A percentile compares a stretch with the other conserved stretches of the same genome.
Conservation (phyloP, 1,140 invertebrate genomes). For the Heliconius nattereri region DNA sequence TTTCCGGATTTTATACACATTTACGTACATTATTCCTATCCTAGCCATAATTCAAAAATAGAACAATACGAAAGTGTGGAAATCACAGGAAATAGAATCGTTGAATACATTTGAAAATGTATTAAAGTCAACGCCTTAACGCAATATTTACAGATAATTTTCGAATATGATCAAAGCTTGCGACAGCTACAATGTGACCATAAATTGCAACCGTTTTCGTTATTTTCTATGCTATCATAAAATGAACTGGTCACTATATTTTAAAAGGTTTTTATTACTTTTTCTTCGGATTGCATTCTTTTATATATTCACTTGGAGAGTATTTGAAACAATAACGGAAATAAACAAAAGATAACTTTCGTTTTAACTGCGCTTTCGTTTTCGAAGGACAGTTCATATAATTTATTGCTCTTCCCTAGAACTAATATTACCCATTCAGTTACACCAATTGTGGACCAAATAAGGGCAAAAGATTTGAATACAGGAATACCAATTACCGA, state of each 20-base stretch:
- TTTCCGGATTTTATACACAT: too few relatives aligned
- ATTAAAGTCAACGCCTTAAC: constrained; percentile 1
- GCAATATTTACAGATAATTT: constrained; percentile 25
- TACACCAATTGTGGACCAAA: constrained; percentile 44
- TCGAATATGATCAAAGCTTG: constrained; percentile 1
- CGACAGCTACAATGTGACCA: constrained; percentile 14
- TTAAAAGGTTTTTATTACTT: constrained; percentile 4
- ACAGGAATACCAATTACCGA: constrained; percentile 14
- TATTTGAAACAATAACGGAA: constrained; percentile 36
- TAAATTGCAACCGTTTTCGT: constrained; percentile 30
- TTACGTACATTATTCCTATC: too few relatives aligned
- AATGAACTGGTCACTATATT: neutral
- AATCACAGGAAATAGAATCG: constrained; percentile 30
- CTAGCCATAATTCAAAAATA: neutral
- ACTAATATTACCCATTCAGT: constrained; percentile 35
- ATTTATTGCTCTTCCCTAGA: constrained; percentile 41
- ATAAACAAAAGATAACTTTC: constrained; percentile 45
- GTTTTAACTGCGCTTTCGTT: constrained; percentile 47
- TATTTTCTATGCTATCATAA: constrained; percentile 12
- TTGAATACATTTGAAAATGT: constrained; percentile 28
- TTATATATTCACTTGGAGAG: neutral
- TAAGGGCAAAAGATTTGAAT: constrained; percentile 29
- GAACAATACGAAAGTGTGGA: constrained; percentile 28
- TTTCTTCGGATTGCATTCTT: neutral
- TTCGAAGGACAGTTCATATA: constrained; percentile 40